Percentiles rank a stretch among this genome's conserved stretches.
These are phyloP conservation scores for Bombyx mori DNA, from an alignment of 1,140 invertebrate species.

Conservation along the genomic window DNA sequence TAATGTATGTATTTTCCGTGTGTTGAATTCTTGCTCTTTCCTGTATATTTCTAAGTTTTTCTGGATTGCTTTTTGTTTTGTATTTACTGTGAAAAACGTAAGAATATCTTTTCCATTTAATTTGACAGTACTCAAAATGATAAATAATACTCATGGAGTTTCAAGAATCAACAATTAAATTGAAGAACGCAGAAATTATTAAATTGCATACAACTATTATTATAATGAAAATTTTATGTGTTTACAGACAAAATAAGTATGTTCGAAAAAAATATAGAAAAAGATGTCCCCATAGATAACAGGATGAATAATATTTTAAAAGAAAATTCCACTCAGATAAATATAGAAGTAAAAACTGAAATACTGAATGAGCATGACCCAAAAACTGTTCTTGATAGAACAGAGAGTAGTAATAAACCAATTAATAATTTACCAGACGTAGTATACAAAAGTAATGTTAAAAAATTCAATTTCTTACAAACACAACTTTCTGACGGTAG, in stretches of 20 bases:
- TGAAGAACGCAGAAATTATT: background rate
- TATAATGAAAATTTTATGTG: constrained; percentile 8
- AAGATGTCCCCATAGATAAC: constrained; percentile 40
- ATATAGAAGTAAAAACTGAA: constrained; percentile 14
- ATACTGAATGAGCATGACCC: constrained; percentile 14
- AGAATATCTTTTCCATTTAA: too few relatives aligned
- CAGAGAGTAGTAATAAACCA: constrained; percentile 24
- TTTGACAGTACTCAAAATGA: too few relatives aligned
- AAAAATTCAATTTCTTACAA: constrained; percentile 63
- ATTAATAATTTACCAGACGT: constrained; percentile 34
- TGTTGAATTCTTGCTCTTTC: too few relatives aligned
- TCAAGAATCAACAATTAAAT: background rate
- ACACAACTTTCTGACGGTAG: constrained; percentile 37
- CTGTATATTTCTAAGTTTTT: too few relatives aligned
- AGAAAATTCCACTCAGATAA: constrained; percentile 32
- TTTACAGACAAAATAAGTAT: constrained; percentile 66
- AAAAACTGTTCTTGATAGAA: constrained; percentile 10
- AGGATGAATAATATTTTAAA: constrained; percentile 55
- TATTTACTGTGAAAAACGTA: too few relatives aligned
- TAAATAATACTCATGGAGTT: background rate
- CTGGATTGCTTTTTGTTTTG: too few relatives aligned
- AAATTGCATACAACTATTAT: background rate
- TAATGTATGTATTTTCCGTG: too few relatives aligned
- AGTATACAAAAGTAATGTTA: constrained; percentile 52
- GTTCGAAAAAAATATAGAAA: constrained; percentile 60